Conservation (phyloP, 2,797 vertebrate species). For the Agapornis canus region DNA sequence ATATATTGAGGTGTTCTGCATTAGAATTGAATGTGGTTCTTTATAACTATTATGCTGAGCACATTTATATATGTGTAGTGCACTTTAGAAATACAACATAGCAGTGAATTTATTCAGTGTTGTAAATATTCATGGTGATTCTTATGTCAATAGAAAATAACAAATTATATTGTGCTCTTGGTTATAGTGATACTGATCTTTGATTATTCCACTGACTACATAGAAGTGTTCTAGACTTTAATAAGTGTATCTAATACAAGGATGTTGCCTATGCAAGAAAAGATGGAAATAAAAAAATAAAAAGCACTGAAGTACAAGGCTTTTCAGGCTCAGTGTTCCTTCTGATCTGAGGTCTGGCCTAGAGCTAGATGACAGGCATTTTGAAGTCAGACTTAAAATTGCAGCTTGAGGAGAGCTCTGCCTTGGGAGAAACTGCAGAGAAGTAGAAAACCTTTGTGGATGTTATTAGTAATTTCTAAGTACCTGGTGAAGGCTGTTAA, state of each 20-base stretch:
- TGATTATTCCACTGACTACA: conserved; percentile 21
- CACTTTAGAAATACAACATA: conserved; percentile 13
- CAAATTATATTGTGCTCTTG: conserved; percentile 1
- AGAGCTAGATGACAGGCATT: not conserved
- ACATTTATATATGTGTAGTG: not conserved
- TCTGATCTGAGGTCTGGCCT: not conserved
- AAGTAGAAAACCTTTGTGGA: not conserved
- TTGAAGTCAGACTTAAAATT: not conserved
- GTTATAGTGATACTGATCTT: not conserved
- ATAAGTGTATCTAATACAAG: not conserved
- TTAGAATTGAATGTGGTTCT: not conserved
- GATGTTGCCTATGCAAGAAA: not conserved
- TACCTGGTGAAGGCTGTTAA: not conserved
- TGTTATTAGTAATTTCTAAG: not conserved
- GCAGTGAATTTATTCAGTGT: not conserved
- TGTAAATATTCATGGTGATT: conserved; percentile 41
- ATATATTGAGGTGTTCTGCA: not conserved
- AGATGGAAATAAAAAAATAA: not conserved
- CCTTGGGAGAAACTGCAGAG: not conserved
- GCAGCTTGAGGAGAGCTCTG: not conserved
- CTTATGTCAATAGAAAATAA: conserved; percentile 38
- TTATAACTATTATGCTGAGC: not conserved
- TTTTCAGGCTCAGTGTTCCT: not conserved
- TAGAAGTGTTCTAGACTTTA: not conserved
- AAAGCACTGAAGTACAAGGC: not conserved